Percentiles rank a stretch among this genome's conserved stretches.
phyloP scores from a whole-genome alignment of 1,140 invertebrate genomes.

The Platorchestia sp. region DNA sequence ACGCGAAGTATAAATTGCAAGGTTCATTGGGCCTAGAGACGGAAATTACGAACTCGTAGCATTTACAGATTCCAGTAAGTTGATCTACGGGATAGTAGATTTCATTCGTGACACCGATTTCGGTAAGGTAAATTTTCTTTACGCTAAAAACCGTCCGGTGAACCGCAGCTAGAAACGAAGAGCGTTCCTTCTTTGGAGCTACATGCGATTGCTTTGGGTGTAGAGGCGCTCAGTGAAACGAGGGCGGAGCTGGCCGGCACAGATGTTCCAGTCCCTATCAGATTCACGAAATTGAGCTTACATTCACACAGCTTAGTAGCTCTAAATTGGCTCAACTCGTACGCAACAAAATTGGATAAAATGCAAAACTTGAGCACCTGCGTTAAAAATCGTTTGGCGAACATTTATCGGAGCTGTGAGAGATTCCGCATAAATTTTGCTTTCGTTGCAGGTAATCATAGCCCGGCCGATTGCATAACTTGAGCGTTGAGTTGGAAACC shows the following conservation, averaged over 20 bases:
- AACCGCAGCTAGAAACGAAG: neutral
- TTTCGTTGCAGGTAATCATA: neutral
- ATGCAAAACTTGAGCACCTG: neutral
- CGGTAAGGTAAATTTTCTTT: constrained; percentile 12
- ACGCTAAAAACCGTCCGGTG: neutral
- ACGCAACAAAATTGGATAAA: neutral
- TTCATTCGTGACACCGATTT: neutral
- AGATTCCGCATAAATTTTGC: neutral
- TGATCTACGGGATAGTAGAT: neutral
- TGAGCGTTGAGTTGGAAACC: neutral
- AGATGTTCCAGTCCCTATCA: neutral
- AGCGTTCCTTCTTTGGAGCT: neutral
- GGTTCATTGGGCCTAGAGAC: neutral
- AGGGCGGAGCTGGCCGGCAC: neutral
- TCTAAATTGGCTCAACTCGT: neutral
- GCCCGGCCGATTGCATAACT: constrained; percentile 19
- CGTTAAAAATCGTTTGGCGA: neutral
- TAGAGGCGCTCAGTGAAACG: neutral
- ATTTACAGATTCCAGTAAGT: neutral
- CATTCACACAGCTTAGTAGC: neutral
- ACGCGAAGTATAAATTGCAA: neutral
- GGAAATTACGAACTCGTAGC: neutral
- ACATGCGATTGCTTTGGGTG: constrained; percentile 5
- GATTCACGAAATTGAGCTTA: neutral
- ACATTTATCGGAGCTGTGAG: neutral